These are phyloP conservation scores for Rhopilema esculentum DNA, from an alignment of 30 jellyfish, hydroid and myxozoan species.

Conservation along the genomic window DNA sequence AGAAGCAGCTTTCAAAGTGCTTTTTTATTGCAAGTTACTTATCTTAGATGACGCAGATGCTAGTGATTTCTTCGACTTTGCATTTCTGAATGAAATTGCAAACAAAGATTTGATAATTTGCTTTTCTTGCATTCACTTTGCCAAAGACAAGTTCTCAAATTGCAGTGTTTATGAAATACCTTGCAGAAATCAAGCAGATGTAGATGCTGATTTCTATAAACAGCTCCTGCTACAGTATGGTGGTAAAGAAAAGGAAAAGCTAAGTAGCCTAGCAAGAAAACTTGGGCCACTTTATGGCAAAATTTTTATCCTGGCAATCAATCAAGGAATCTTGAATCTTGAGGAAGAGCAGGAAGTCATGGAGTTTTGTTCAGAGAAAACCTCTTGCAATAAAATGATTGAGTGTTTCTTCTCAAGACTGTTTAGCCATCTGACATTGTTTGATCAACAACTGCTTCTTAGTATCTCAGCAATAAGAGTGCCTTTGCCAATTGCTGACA, in stretches of 20 bases:
- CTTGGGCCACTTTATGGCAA: conserved; percentile 33
- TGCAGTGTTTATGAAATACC: not conserved
- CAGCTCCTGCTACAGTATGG: not conserved
- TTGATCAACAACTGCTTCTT: not conserved
- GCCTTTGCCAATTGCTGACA: conserved; percentile 22
- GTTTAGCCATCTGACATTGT: not conserved
- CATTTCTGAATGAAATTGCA: conserved; percentile 12
- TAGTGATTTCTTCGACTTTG: conserved; percentile 6
- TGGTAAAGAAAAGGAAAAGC: not conserved
- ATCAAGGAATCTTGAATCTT: not conserved
- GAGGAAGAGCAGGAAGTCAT: not conserved
- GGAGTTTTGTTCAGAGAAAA: not conserved
- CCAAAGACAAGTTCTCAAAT: not conserved
- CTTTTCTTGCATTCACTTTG: not conserved
- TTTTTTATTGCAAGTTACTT: conserved; percentile 22
- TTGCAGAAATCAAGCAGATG: not conserved
- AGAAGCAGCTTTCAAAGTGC: conserved; percentile 27
- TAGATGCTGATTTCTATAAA: not conserved
- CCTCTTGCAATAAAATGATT: not conserved
- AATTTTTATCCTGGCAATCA: conserved; percentile 20
- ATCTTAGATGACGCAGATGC: conserved; percentile 44
- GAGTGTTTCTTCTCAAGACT: not conserved
- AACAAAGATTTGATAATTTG: conserved; percentile 3
- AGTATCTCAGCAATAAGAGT: conserved; percentile 1
- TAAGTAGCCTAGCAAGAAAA: not conserved